Conservation (phyloP, 1,140 invertebrate species). For the Subanguina moxae region DNA sequence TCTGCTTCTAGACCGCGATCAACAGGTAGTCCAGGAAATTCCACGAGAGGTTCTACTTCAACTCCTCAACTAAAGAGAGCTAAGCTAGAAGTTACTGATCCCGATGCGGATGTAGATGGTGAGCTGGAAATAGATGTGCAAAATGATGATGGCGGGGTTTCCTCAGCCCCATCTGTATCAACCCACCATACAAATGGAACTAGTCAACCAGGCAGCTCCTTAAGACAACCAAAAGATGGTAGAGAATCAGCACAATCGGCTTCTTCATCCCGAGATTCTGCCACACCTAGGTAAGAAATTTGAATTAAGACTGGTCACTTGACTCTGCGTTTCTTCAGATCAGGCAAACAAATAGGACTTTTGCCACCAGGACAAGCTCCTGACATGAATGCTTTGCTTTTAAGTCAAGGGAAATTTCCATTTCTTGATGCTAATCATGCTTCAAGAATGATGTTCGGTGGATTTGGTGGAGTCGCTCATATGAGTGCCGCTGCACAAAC, state of each 20-base stretch:
- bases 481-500: not conserved
- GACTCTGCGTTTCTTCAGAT: too few species aligned
- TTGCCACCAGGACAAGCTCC: constrained; percentile 8
- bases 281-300: constrained; percentile 41
- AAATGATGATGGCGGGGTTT: constrained; percentile 35
- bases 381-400: constrained; percentile 2
- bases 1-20: not conserved
- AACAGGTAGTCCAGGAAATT: constrained; percentile 10
- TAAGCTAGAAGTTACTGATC: constrained; percentile 54
- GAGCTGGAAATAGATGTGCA: constrained; percentile 58
- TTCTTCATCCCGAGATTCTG: constrained; percentile 39
- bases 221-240: constrained; percentile 31
- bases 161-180: constrained; percentile 22
- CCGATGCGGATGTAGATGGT: constrained; percentile 54
- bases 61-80: constrained; percentile 37
- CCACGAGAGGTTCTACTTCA: constrained; percentile 12
- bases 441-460: constrained; percentile 8
- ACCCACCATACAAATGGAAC: constrained; percentile 29
- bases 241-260: constrained; percentile 38
- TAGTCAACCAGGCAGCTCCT: constrained; percentile 29
- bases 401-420: not conserved
- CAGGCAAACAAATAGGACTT: constrained; percentile 13
- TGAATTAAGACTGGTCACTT: too few species aligned
- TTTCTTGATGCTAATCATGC: constrained; percentile 2
- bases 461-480: constrained; percentile 1